Evolutionary conservation across 2,113 vertebrate species (phyloP).

Genomic region (Sporophila hypoxantha): DNA sequence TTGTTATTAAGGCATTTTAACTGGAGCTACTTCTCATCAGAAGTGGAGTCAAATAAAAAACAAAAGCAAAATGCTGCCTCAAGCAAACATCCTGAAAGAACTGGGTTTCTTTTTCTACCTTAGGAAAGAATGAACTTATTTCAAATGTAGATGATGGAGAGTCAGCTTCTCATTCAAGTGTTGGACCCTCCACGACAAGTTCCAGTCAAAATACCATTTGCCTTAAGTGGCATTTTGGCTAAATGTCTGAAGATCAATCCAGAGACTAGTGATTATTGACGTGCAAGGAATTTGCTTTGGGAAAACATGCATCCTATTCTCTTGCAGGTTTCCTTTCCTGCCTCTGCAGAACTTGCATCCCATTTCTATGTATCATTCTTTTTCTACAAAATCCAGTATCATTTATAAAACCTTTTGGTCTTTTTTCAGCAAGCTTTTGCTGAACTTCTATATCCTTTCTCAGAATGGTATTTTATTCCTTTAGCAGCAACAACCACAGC

Average conservation of each 20-base stretch:
- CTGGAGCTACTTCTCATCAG: neutral
- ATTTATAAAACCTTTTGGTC: neutral
- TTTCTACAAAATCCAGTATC: neutral
- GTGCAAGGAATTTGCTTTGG: neutral
- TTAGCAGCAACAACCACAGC: neutral
- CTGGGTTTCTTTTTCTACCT: neutral
- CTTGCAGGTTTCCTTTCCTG: neutral
- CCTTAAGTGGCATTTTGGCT: neutral
- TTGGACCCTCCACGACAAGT: accelerated
- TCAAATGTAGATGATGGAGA: neutral
- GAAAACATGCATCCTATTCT: neutral
- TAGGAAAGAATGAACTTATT: neutral
- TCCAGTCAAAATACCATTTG: neutral
- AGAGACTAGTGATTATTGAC: neutral
- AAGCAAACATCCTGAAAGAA: neutral
- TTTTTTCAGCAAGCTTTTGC: neutral
- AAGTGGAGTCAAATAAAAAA: neutral
- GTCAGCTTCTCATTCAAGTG: neutral
- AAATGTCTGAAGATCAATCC: neutral
- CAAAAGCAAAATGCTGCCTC: neutral
- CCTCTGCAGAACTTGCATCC: neutral
- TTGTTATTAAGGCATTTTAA: neutral
- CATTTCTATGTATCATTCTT: neutral
- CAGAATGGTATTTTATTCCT: neutral
- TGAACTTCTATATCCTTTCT: neutral